Conservation (phyloP, 1,140 invertebrate species). For the Callitettix versicolor region DNA sequence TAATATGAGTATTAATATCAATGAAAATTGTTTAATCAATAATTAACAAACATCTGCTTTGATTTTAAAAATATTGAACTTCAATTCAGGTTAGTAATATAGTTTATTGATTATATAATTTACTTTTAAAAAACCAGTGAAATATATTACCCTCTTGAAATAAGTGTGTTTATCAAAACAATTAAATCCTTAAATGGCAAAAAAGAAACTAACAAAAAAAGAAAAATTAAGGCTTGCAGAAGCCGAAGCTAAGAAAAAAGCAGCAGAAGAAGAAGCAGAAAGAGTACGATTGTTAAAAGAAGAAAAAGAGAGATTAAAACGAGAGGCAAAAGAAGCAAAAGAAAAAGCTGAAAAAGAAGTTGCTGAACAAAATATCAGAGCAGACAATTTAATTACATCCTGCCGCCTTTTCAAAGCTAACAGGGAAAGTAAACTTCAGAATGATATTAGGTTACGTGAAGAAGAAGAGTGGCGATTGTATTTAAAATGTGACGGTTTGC, state of each 20-base stretch:
- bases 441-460: conserved; percentile 14
- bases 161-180: too few relatives aligned
- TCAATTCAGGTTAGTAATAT: too few relatives aligned
- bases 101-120: too few relatives aligned
- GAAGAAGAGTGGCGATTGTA: conserved; percentile 44
- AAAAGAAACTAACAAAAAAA: conserved; percentile 14
- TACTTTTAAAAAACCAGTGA: too few relatives aligned
- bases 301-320: conserved; percentile 18
- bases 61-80: too few relatives aligned
- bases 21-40: too few relatives aligned
- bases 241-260: conserved; percentile 10
- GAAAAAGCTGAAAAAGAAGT: conserved; percentile 13
- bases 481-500: conserved; percentile 50
- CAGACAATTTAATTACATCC: conserved; percentile 3
- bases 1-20: too few relatives aligned
- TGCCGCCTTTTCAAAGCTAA: conserved; percentile 14
- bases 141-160: too few relatives aligned
- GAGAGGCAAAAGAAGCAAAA: conserved; percentile 15
- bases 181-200: conserved; percentile 12
- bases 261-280: conserved; percentile 17
- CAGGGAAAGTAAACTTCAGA: conserved; percentile 12
- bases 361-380: conserved; percentile 11
- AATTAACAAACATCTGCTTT: too few relatives aligned
- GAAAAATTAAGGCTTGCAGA: conserved; percentile 16
- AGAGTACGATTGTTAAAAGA: conserved; percentile 5